Evolutionary conservation across 2,797 vertebrate genomes (phyloP).

Genomic region (Thripadectes ignobilis): DNA sequence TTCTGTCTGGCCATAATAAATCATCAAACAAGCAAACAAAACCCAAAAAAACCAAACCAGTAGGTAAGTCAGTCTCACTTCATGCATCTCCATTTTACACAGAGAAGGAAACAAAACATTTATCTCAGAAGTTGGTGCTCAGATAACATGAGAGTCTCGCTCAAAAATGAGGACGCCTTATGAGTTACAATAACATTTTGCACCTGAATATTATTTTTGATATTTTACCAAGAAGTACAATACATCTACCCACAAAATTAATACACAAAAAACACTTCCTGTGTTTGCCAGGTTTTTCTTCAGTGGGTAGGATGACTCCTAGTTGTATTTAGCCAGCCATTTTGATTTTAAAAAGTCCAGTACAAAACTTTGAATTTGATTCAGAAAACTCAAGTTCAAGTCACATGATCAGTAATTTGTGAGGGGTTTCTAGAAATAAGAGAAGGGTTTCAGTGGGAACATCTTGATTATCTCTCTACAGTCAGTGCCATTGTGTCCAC

Average conservation of each 20-base stretch:
- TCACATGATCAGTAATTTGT: not conserved
- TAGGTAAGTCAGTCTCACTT: not conserved
- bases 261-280: rapidly evolving
- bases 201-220: not conserved
- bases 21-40: not conserved
- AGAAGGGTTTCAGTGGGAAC: not conserved
- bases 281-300: not conserved
- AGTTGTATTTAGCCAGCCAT: not conserved
- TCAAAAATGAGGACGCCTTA: not conserved
- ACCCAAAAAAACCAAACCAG: not conserved
- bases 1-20: not conserved
- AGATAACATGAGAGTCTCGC: not conserved
- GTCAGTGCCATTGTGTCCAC: not conserved
- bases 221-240: not conserved
- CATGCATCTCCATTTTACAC: not conserved
- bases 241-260: not conserved
- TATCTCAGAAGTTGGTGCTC: not conserved
- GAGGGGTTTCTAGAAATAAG: not conserved
- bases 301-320: not conserved
- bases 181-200: not conserved
- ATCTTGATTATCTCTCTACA: not conserved
- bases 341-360: not conserved
- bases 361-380: not conserved
- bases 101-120: not conserved
- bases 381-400: not conserved